phyloP scores from a whole-genome alignment of 2,797 vertebrate species.

The Acridotheres tristis region DNA sequence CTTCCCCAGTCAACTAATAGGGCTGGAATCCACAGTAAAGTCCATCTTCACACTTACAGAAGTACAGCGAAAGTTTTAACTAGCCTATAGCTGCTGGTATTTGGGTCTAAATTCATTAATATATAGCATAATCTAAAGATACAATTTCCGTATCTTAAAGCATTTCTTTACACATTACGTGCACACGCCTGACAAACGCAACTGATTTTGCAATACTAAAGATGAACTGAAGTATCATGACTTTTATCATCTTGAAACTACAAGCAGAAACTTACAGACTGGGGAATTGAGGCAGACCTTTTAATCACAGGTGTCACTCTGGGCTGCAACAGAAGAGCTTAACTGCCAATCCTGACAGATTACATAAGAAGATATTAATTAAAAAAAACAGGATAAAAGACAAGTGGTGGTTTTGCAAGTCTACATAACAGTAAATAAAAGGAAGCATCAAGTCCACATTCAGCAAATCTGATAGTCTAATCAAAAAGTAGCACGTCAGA shows the following conservation, averaged over 20 bases:
- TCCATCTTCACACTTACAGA: neutral
- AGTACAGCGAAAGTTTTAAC: neutral
- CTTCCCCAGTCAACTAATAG: neutral
- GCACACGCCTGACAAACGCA: neutral
- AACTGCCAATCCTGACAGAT: slow-evolving; percentile 9
- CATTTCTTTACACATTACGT: neutral
- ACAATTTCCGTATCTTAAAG: neutral
- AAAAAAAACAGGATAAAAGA: neutral
- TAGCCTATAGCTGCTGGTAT: neutral
- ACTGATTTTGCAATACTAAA: neutral
- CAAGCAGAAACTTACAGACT: neutral
- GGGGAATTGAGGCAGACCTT: neutral
- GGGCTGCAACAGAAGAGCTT: neutral
- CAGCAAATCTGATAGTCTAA: slow-evolving; percentile 25
- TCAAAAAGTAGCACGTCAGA: slow-evolving; percentile 14
- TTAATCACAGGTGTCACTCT: slow-evolving; percentile 42
- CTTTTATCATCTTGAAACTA: slow-evolving; percentile 7
- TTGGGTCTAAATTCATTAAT: neutral
- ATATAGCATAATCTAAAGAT: neutral
- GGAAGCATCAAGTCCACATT: neutral
- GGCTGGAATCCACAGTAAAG: neutral
- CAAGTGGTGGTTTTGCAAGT: neutral
- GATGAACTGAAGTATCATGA: neutral
- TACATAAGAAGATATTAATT: neutral
- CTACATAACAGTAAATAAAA: neutral